Evolutionary conservation across 2,797 vertebrate genomes (phyloP), one percentile per base, ranked within the genome.

Genomic region (Hafferia zeledoni): DNA sequence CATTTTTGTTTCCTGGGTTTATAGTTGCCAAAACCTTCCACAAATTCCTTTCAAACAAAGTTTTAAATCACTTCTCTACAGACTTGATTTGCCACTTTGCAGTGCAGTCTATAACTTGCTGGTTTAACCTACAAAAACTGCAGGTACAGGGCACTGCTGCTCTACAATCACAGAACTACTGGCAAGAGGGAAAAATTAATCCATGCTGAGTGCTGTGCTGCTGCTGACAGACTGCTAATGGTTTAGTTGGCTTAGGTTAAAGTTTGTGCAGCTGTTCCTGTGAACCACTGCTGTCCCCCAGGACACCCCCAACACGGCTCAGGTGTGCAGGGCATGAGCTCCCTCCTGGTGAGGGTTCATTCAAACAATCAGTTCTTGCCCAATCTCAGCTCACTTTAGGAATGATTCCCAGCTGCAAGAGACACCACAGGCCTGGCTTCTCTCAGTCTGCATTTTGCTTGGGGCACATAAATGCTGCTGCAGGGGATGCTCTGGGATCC

Each of bases 41-140:
- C 3, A 10, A 63, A 46, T 52, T 85, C 59, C 44, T 59, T 69
- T 37, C 18, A 49, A 56, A 30, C 23, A 13, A 83, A 56, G 50
- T 72, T 93, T 81, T 43, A 57, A 72, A 81, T 43, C 0, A 0
- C 31, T 70, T 87, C 53, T 65, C 59, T 49, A 30, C 55, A 49
- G 76, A 47, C 31, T 93, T n/a, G 9, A 80, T 63, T 87, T 47
- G 14, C 20, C 75, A 44, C 47, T 80, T 79, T 41, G 67, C 79
- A 90, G 25, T 1, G 5, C 63, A 77, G 63, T 20, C 81, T 70
- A 6, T n/a, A 87, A 59, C 87, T 82, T 41, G 69, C 65, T 87
- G 65, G 31, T 80, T 94, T 96, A 89, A 81, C 81, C 78, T 52
- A 82, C 31, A 72, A 85, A 93, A 91, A 50, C 60, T 41, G 19